Conservation (phyloP, 2,797 vertebrate species). For the Girardinus metallicus region DNA sequence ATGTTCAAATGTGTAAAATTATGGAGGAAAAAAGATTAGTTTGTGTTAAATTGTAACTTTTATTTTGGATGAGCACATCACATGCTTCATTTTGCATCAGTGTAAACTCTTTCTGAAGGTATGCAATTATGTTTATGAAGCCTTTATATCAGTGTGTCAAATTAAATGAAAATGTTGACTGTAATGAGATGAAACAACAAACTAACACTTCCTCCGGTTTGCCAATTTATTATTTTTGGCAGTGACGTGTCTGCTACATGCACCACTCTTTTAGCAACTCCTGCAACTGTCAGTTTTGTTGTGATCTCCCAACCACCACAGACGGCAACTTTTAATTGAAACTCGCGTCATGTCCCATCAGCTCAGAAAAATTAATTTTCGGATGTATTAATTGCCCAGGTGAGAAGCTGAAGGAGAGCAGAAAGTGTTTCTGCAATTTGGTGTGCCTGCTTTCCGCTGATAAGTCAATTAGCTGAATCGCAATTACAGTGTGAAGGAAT, state of each 20-base stretch:
- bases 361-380: constrained; percentile 43
- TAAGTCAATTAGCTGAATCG: constrained; percentile 33
- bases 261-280: constrained; percentile 4
- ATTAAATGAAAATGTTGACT: constrained; percentile 67
- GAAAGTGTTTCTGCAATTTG: constrained; percentile 14
- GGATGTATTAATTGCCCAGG: constrained; percentile 27
- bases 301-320: background rate
- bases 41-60: constrained; percentile 24
- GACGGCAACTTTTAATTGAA: background rate
- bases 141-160: constrained; percentile 31
- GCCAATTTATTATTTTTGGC: constrained; percentile 15
- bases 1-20: constrained; percentile 10
- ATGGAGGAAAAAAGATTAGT: constrained; percentile 5
- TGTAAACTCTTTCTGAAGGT: constrained; percentile 53
- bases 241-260: constrained; percentile 10
- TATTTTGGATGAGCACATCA: constrained; percentile 25
- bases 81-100: constrained; percentile 49
- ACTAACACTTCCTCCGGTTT: constrained; percentile 51
- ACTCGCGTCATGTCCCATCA: constrained; percentile 9
- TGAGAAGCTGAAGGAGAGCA: constrained; percentile 22
- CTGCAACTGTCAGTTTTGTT: constrained; percentile 24
- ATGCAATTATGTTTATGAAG: constrained; percentile 35
- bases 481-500: constrained; percentile 19
- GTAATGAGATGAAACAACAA: constrained; percentile 48
- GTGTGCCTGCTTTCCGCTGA: constrained; percentile 26